Conservation (phyloP, 2,797 vertebrate genomes). For the Mormyrops attenuatus region DNA sequence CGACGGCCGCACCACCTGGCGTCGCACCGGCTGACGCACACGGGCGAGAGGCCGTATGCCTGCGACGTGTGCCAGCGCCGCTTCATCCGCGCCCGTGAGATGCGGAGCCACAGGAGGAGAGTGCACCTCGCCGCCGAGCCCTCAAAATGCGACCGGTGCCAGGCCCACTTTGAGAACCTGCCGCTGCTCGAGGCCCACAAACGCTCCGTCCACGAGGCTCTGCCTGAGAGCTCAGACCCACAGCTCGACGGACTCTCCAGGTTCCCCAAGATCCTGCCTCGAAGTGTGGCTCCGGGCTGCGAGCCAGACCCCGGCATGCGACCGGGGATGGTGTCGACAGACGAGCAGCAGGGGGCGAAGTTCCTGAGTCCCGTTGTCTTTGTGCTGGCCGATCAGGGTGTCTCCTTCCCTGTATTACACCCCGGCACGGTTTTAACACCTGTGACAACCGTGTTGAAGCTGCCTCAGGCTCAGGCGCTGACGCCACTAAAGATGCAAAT, state of each 20-base stretch:
- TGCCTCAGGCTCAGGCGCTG: not conserved
- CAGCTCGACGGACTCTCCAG: not conserved
- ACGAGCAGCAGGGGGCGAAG: not conserved
- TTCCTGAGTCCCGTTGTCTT: slow-evolving; percentile 11
- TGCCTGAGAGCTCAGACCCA: not conserved
- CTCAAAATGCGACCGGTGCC: not conserved
- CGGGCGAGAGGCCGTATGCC: slow-evolving; percentile 14
- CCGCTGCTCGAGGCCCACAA: slow-evolving; percentile 6
- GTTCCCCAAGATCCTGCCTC: slow-evolving; percentile 18
- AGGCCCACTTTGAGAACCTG: slow-evolving; percentile 4
- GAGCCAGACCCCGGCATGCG: not conserved
- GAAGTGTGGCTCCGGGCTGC: not conserved
- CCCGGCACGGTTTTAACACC: not conserved
- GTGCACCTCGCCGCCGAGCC: slow-evolving; percentile 14
- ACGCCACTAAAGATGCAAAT: not conserved
- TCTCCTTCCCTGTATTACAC: slow-evolving; percentile 2
- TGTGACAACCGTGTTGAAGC: not conserved
- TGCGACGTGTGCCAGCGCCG: slow-evolving; percentile 18
- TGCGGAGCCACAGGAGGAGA: not conserved
- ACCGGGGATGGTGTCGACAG: not conserved
- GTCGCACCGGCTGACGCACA: slow-evolving; percentile 23
- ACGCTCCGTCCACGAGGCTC: not conserved
- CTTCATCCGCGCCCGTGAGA: slow-evolving; percentile 17
- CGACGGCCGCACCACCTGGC: slow-evolving; percentile 17
- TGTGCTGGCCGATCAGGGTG: slow-evolving; percentile 17